Conservation (phyloP, 2,113 vertebrate species). For the Oncorhynchus tshawytscha region DNA sequence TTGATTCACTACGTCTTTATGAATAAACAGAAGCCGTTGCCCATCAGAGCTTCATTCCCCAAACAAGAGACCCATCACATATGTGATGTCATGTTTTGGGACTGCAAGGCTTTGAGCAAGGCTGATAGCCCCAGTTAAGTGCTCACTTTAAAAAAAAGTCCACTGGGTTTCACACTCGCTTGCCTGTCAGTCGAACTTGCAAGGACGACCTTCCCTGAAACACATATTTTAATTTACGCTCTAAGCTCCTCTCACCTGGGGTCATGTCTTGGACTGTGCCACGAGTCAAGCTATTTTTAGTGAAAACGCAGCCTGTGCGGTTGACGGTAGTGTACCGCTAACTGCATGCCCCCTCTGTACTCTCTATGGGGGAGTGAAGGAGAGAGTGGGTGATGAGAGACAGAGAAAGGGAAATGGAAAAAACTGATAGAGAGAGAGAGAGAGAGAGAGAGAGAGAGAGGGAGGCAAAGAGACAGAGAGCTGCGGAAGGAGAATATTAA, state of each 20-base stretch:
- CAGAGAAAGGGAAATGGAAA: background rate
- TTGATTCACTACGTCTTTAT: no score
- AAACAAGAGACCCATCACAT: background rate
- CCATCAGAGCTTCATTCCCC: no score
- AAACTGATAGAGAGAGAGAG: background rate
- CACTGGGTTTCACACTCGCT: no score
- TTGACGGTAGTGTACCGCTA: no score
- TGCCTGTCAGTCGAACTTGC: no score
- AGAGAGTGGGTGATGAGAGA: background rate
- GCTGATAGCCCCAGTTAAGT: no score
- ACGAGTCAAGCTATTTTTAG: constrained; percentile 40
- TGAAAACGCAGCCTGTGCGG: constrained; percentile 40
- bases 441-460: background rate
- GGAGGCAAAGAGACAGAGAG: constrained; percentile 15
- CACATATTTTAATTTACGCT: no score
- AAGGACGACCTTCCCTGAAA: no score
- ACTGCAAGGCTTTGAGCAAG: background rate
- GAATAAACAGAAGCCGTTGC: no score
- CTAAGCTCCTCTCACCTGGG: constrained; percentile 48
- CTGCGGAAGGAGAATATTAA: background rate
- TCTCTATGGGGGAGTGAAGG: background rate
- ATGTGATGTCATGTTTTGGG: background rate
- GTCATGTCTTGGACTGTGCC: constrained; percentile 35
- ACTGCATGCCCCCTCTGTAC: constrained; percentile 43
- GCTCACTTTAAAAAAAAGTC: background rate